phyloP scores from a whole-genome alignment of 2,113 vertebrate species.

The Pelodiscus sinensis region DNA sequence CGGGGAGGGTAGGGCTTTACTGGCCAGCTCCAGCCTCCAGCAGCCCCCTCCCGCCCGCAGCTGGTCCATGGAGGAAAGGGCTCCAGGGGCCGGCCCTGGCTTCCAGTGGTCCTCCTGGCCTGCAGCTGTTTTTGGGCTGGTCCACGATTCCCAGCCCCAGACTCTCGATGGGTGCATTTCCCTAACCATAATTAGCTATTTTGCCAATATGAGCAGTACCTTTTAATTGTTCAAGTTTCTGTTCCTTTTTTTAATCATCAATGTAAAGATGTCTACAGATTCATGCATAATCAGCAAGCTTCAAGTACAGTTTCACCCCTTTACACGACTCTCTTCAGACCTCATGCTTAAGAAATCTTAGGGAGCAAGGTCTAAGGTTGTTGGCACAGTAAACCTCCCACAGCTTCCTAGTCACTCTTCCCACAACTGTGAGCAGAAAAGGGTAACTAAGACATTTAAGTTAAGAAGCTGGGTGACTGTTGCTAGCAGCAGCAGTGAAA shows the following conservation, averaged over 20 bases:
- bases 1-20: no score
- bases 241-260: neutral
- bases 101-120: no score
- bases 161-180: no score
- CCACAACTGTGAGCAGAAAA: no score
- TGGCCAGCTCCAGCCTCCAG: no score
- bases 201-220: neutral
- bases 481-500: neutral
- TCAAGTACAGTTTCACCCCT: neutral
- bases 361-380: neutral
- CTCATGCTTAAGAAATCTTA: neutral
- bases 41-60: no score
- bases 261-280: neutral
- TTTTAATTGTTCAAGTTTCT: neutral
- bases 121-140: no score
- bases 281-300: neutral
- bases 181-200: neutral
- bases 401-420: neutral
- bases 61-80: no score
- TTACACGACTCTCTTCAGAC: neutral
- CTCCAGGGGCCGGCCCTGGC: no score
- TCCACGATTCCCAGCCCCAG: no score
- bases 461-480: neutral
- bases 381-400: neutral
- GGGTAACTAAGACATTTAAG: neutral